These are phyloP conservation scores for Tubulanus polymorphus DNA, from an alignment of 2,888 invertebrate species.

Conservation along the genomic window DNA sequence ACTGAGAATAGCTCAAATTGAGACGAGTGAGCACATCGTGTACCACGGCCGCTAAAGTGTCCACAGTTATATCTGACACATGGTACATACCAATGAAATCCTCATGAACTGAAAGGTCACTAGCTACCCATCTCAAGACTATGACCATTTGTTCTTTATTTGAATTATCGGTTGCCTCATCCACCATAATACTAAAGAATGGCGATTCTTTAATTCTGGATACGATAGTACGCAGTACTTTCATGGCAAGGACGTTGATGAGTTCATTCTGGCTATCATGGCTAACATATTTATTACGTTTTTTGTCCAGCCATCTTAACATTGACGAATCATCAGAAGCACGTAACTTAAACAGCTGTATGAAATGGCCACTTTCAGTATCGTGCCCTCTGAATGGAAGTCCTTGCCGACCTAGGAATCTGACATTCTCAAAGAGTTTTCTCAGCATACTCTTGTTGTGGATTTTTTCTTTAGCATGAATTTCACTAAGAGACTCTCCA, in stretches of 20 bases:
- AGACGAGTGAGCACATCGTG: constrained; percentile 7
- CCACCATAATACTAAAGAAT: constrained; percentile 4
- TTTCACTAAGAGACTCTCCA: not conserved
- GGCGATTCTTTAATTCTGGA: not conserved
- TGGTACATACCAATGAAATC: constrained; percentile 12
- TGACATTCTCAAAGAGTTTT: not conserved
- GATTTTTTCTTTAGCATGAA: not conserved
- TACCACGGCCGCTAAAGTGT: constrained; percentile 4
- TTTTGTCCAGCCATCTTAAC: constrained; percentile 2
- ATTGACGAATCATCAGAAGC: constrained; percentile 7
- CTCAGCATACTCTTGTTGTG: not conserved
- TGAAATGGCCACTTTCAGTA: constrained; percentile 7
- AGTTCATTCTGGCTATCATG: constrained; percentile 12
- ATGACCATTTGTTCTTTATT: constrained; percentile 11
- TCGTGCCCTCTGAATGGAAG: constrained; percentile 8
- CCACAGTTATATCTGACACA: not conserved
- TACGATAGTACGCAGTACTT: constrained; percentile 1
- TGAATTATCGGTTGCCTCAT: constrained; percentile 7
- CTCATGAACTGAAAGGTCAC: constrained; percentile 7
- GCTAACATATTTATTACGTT: not conserved
- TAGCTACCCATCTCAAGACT: constrained; percentile 5
- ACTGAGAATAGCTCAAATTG: constrained; percentile 4
- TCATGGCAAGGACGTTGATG: constrained; percentile 3
- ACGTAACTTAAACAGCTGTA: constrained; percentile 10
- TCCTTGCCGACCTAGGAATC: constrained; percentile 9